A percentile compares a stretch with the other conserved stretches of the same genome.
Evolutionary conservation across 2,888 invertebrate genomes (phyloP).

Genomic region (Clusia tigrina): DNA sequence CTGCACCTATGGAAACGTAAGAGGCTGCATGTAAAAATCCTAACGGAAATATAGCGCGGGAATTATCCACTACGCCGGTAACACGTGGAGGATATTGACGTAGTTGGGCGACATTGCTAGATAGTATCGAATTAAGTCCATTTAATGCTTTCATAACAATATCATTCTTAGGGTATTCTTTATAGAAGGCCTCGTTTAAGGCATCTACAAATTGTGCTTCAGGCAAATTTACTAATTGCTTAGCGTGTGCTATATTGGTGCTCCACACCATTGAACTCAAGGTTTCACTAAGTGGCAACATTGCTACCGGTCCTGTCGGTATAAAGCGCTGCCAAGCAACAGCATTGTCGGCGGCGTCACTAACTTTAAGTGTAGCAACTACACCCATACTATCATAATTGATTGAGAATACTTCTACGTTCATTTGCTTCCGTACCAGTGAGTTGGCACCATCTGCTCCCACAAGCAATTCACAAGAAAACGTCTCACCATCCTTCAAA

Average conservation of each 20-base stretch:
- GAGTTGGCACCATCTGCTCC: constrained; percentile 97
- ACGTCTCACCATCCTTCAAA: constrained; percentile 72
- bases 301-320: constrained; percentile 89
- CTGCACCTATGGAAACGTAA: constrained; percentile 84
- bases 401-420: constrained; percentile 80
- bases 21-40: constrained; percentile 88
- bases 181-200: constrained; percentile 80
- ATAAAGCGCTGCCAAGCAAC: constrained; percentile 97
- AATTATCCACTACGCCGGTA: constrained; percentile 52
- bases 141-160: constrained; percentile 63
- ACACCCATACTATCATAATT: constrained; percentile 90
- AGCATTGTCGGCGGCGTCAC: constrained; percentile 80
- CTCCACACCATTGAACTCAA: constrained; percentile 96
- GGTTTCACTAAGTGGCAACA: constrained; percentile 82
- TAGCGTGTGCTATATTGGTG: constrained; percentile 78
- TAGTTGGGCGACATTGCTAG: constrained; percentile 51
- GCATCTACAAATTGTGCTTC: constrained; percentile 86
- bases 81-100: constrained; percentile 63
- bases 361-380: constrained; percentile 87
- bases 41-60: constrained; percentile 88
- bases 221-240: constrained; percentile 73
- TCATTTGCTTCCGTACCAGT: constrained; percentile 82
- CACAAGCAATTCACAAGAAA: constrained; percentile 77
- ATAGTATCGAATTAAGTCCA: constrained; percentile 65
- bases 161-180: constrained; percentile 57